These are phyloP conservation scores for Nesoenas mayeri DNA, from an alignment of 2,113 vertebrate species.

Conservation along the genomic window DNA sequence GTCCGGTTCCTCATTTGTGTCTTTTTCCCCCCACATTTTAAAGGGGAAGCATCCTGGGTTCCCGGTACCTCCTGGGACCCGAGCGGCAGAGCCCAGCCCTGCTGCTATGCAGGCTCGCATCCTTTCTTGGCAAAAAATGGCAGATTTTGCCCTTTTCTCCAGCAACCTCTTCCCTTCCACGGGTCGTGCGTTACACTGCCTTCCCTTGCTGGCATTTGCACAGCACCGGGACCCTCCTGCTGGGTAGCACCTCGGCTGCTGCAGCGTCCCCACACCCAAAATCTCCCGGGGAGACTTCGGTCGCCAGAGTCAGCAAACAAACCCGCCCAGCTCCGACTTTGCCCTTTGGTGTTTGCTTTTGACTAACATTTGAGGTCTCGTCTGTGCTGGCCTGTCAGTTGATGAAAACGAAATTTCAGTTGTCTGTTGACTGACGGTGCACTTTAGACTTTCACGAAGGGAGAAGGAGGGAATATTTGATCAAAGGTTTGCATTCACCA, in stretches of 20 bases:
- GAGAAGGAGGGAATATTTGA: neutral
- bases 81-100: neutral
- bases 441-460: neutral
- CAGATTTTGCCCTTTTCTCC: neutral
- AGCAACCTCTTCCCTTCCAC: neutral
- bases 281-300: neutral
- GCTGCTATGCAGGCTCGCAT: rapidly evolving
- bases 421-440: neutral
- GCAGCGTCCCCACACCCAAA: neutral
- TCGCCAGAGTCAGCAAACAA: neutral
- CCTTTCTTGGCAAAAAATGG: neutral
- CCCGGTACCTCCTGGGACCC: neutral
- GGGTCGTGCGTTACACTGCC: rapidly evolving
- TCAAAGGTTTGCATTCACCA: neutral
- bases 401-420: neutral
- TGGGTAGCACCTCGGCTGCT: neutral
- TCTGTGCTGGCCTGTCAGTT: neutral
- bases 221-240: neutral
- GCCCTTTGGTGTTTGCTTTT: slow-evolving; percentile 49
- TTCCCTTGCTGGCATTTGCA: neutral
- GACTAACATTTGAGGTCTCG: neutral
- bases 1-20: slow-evolving; percentile 46
- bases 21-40: slow-evolving; percentile 26
- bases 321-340: neutral
- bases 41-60: slow-evolving; percentile 24